phyloP scores from a whole-genome alignment of 2,797 vertebrate species.

The Cottoperca gobio region DNA sequence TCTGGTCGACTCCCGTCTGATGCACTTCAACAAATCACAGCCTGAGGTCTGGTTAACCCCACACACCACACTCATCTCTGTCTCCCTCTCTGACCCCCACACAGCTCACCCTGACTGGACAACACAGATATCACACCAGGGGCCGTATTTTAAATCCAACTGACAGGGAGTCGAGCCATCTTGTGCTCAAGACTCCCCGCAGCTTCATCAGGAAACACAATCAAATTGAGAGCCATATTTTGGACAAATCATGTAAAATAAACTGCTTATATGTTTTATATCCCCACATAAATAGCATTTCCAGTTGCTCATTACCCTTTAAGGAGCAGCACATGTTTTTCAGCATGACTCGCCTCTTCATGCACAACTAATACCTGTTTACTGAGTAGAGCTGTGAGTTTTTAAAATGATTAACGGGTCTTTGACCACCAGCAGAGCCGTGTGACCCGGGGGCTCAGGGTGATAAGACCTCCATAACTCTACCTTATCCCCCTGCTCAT shows the following conservation, averaged over 20 bases:
- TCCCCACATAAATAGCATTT: not conserved
- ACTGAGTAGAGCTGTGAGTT: constrained; percentile 24
- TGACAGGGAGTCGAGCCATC: constrained; percentile 31
- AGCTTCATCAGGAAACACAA: not conserved
- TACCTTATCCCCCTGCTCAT: constrained; percentile 83
- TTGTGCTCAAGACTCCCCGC: constrained; percentile 5
- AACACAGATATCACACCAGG: constrained; percentile 45
- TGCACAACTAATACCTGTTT: constrained; percentile 28
- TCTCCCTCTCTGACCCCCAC: constrained; percentile 67
- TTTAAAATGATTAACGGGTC: constrained; percentile 50
- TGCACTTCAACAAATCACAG: constrained; percentile 79
- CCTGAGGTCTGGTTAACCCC: constrained; percentile 72
- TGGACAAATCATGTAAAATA: not conserved
- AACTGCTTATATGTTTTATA: not conserved
- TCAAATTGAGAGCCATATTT: not conserved
- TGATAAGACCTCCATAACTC: constrained; percentile 85
- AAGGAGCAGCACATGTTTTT: not conserved
- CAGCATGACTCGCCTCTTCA: not conserved
- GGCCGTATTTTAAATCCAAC: constrained; percentile 19
- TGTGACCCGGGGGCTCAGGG: constrained; percentile 76
- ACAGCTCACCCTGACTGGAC: constrained; percentile 43
- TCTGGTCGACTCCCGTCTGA: constrained; percentile 81
- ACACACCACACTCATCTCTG: constrained; percentile 61
- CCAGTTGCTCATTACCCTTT: not conserved
- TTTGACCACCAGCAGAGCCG: constrained; percentile 72